Evolutionary conservation across 2,113 vertebrate genomes (phyloP).

Genomic region (Limnothrissa miodon): DNA sequence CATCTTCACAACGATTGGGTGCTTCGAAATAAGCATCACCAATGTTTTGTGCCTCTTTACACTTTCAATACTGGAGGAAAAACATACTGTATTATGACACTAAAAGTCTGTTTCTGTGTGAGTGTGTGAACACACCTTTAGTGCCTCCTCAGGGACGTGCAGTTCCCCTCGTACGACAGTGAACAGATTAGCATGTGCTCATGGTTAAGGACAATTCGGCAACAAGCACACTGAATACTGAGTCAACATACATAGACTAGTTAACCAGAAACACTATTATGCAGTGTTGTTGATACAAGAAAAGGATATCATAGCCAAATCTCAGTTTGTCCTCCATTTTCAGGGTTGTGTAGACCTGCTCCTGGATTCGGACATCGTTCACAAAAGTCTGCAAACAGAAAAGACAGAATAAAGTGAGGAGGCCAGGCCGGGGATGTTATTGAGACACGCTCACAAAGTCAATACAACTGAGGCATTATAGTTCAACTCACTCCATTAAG

Average conservation of each 20-base stretch:
- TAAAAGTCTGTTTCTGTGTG: neutral
- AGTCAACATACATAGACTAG: neutral
- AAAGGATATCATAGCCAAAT: constrained; percentile 99
- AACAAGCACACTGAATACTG: too few species aligned
- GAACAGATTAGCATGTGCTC: constrained; percentile 95
- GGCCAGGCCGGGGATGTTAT: too few species aligned
- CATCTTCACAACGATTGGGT: neutral
- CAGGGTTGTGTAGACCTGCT: constrained; percentile 92
- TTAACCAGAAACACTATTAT: neutral
- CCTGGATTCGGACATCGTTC: constrained; percentile 92
- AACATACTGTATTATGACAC: neutral
- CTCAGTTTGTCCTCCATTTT: constrained; percentile 93
- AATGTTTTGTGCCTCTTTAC: neutral
- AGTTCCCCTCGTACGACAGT: constrained; percentile 90
- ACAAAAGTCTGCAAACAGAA: constrained; percentile 85
- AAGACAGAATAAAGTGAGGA: constrained; percentile 37
- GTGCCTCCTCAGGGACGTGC: constrained; percentile 93
- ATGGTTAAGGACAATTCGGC: constrained; percentile 72
- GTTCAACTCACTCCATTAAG: constrained; percentile 84
- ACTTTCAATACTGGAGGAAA: neutral
- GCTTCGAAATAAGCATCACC: neutral
- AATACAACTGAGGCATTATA: neutral
- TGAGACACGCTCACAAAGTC: neutral
- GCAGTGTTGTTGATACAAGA: neutral
- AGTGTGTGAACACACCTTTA: constrained; percentile 76